A percentile compares a stretch with the other conserved stretches of the same genome.
phyloP scores from a whole-genome alignment of 2,797 vertebrate species.

The Sarcoramphus papa region DNA sequence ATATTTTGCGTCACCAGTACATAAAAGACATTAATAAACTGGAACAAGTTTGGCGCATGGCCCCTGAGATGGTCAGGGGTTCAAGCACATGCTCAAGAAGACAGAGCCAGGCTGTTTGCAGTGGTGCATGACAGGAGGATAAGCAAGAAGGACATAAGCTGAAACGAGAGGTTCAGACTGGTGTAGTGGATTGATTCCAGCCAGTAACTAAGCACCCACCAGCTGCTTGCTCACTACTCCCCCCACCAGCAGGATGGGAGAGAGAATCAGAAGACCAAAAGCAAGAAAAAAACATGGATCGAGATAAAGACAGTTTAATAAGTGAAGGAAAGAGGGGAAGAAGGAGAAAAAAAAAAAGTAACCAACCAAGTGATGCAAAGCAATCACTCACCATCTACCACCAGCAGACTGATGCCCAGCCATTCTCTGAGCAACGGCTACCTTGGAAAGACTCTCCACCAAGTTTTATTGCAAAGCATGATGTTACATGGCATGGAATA shows the following conservation, averaged over 20 bases:
- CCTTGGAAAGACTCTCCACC: not conserved
- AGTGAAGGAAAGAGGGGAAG: not conserved
- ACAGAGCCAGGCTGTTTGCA: not conserved
- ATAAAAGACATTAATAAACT: not conserved
- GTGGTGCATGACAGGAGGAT: not conserved
- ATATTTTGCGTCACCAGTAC: not conserved
- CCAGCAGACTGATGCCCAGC: not conserved
- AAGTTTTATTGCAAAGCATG: not conserved
- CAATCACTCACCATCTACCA: not conserved
- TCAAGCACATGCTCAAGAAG: not conserved
- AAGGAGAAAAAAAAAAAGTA: not conserved
- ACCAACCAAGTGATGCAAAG: not conserved
- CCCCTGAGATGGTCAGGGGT: not conserved
- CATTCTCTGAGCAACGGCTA: not conserved
- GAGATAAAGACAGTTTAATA: not conserved
- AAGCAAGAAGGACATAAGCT: not conserved
- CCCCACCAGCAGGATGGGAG: not conserved
- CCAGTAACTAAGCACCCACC: not conserved
- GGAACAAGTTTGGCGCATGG: not conserved
- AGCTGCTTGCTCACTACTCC: not conserved
- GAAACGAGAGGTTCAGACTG: not conserved
- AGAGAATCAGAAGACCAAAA: not conserved
- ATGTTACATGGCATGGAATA: not conserved
- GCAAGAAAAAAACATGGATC: not conserved
- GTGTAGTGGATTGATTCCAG: not conserved